These are phyloP conservation scores for Ormyrus labotus DNA, from an alignment of 2,888 invertebrate species.

Conservation along the genomic window DNA sequence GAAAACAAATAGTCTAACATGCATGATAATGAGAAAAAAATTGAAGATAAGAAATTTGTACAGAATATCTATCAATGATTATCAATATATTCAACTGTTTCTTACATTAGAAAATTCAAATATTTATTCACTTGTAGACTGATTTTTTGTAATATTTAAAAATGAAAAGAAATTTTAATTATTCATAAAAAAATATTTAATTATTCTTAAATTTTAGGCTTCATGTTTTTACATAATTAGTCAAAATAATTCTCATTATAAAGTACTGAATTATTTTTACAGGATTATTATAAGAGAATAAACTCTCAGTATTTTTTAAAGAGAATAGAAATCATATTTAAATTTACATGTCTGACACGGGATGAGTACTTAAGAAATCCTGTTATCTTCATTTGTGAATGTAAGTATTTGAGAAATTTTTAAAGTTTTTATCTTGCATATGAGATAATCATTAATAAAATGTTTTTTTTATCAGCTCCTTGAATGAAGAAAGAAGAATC, in stretches of 20 bases:
- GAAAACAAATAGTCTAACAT: conserved; percentile 10
- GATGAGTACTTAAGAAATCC: conserved; percentile 26
- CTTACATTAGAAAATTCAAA: neutral
- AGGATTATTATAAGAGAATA: conserved; percentile 2
- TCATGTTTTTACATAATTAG: conserved; percentile 7
- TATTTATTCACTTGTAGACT: neutral
- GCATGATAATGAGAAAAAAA: conserved; percentile 5
- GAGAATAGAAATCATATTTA: conserved; percentile 43
- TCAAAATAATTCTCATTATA: neutral
- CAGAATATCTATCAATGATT: neutral
- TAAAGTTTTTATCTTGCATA: neutral
- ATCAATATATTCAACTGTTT: neutral
- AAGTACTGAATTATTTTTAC: conserved; percentile 12
- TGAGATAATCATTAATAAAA: conserved; percentile 13
- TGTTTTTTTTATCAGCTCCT: conserved; percentile 21
- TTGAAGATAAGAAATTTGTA: neutral
- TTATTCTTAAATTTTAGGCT: neutral
- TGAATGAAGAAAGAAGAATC: conserved; percentile 44
- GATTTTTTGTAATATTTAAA: neutral
- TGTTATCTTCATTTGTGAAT: conserved; percentile 43
- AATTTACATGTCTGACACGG: conserved; percentile 23
- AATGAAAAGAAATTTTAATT: neutral
- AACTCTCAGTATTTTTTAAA: conserved; percentile 29
- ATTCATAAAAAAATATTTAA: neutral
- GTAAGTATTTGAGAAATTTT: conserved; percentile 35